Evolutionary conservation across 2,797 vertebrate genomes (phyloP), one percentile per base, ranked within the genome.

Genomic region (Parotocinclus haroldoi): DNA sequence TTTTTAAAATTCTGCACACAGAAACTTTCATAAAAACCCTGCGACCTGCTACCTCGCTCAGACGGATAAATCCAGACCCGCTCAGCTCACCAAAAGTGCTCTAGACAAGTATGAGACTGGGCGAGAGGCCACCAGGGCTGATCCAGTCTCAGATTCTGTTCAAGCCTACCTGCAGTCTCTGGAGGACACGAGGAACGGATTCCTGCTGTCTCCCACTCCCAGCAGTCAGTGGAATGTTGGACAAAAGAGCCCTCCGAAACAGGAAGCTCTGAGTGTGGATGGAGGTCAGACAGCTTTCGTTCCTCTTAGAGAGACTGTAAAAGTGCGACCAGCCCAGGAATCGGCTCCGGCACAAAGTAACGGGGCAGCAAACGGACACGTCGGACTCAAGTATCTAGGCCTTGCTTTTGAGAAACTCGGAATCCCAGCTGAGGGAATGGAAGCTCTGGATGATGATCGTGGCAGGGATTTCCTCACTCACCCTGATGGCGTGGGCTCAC

Each of bases 111-210:
- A 91, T 46, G 88, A 93, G 61, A 85, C 84, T 73, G 88, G 90
- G 49, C 84, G 78, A 16, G 72, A 74, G 39, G 77, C 85, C 50
- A 71, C 85, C 44, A 69, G 79, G 18, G 19, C 61, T 10, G 58
- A 73, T 48, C 51, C 45, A 27, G 11, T 74, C 57, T 88, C 79
- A 66, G 81, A 82, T 56, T 86, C 91, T 11, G 78, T 93, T 64
- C 83, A 91, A 50, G 84, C 76, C 71, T 93, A 92, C 69, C 85
- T 94, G 42, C 83, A 83, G 75, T 89, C 87, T 10, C 71, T 94
- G 74, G 86, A 91, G 71, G 79, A 45, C 12, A 81, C 79, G 38
- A 71, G 61, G 44, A 54, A 56, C 40, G 18, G 7, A 14, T 64
- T 59, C 19, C 9, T 52, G 48, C 61, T 42, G 54, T 27, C 63